Conservation (phyloP, 2,888 invertebrate genomes). For the Cabera pusaria region DNA sequence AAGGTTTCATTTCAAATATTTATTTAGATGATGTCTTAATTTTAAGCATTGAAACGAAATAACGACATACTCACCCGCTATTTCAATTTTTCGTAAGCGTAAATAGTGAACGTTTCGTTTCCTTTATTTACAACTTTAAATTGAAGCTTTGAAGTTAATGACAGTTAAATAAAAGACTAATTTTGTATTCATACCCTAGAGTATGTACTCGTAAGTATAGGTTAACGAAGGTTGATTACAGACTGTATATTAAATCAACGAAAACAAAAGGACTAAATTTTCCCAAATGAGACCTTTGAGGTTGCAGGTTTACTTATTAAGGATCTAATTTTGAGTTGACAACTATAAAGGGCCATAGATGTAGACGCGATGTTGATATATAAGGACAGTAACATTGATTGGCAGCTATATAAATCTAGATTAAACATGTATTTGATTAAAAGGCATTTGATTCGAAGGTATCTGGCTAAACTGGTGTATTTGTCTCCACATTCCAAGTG, state of each 20-base stretch:
- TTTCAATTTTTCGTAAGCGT: conserved; percentile 46
- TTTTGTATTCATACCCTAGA: conserved; percentile 33
- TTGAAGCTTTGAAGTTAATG: conserved; percentile 45
- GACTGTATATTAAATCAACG: no score
- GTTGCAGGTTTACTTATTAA: no score
- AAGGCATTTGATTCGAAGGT: conserved; percentile 44
- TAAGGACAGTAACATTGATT: conserved; percentile 15
- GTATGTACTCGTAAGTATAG: no score
- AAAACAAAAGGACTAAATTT: conserved; percentile 3
- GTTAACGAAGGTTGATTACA: no score
- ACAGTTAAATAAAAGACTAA: conserved; percentile 49
- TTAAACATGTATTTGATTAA: conserved; percentile 36
- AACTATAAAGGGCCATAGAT: no score
- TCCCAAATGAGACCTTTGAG: conserved; percentile 1
- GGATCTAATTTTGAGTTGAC: no score
- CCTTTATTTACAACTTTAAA: conserved; percentile 16
- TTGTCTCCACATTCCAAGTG: conserved; percentile 46
- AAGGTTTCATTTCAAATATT: conserved; percentile 56
- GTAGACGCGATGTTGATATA: no score
- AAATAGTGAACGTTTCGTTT: conserved; percentile 48
- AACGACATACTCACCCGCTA: conserved; percentile 39
- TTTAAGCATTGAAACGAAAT: conserved; percentile 55
- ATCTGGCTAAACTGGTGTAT: conserved; percentile 43
- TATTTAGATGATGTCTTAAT: conserved; percentile 57
- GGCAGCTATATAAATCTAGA: conserved; percentile 16